Evolutionary conservation across 2,797 vertebrate genomes (phyloP), one percentile per base, ranked within the genome.

Genomic region (Eleutherodactylus coqui): DNA sequence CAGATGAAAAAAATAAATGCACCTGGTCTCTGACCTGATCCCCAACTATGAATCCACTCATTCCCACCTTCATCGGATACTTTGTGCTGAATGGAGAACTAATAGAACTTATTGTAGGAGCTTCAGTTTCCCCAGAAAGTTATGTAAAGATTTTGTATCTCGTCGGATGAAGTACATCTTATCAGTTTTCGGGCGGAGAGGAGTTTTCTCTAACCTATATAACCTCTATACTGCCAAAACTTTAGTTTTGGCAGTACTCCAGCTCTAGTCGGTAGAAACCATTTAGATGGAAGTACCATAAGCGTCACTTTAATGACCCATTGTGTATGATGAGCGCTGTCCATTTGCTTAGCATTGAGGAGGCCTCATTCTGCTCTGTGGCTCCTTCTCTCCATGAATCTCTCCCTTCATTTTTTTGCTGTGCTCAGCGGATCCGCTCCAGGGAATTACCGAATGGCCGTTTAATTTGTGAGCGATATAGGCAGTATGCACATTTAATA

Each of bases 391-490:
- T 49, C 81, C 53, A 73, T 83, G 81, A 83, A 87, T 87, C 75
- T 86, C 85, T 79, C 27, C 49, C 64, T 73, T 79, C 49, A 49
- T 53, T 5, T 53, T 69, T 87, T 79, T 21, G 85, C 75, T 75
- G 75, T 38, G 75, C 75, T 87, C 86, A 87, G 81, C 86, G 29
- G 47, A 78, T 70, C 62, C 24, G 49, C 86, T 87, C 62, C 32
- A 24, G 86, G 64, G 86, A 87, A 87, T 87, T 87, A 87, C 19
- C 29, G 75, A 87, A 55, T 79, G 67, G 75, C 62, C 53, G 62
- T 87, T 79, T 83, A 79, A 87, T 87, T 86, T 87, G 86, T 49
- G 62, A 62, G 75, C 67, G 51, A 75, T 77, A 47, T 49, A 87
- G 51, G 81, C 80, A 60, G 34, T 21, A 29, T 62, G 58, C 75